Percentiles rank a stretch among this genome's conserved stretches.
phyloP scores from a whole-genome alignment of 1,140 invertebrate species.

The Papilio dardanus region DNA sequence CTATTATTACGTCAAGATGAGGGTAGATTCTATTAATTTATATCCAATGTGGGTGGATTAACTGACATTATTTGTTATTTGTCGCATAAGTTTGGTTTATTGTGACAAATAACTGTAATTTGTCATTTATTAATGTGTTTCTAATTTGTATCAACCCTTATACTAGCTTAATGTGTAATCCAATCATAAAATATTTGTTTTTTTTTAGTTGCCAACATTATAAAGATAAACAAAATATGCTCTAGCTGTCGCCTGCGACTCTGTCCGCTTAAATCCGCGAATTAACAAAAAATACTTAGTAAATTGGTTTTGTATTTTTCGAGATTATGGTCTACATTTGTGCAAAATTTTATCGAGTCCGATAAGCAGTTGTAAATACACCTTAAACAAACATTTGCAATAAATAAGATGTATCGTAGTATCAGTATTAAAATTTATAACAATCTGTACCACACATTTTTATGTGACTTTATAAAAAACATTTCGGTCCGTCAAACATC shows the following conservation, averaged over 20 bases:
- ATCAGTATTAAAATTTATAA: neutral
- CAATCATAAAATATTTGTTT: conserved; percentile 46
- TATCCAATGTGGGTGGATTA: conserved; percentile 80
- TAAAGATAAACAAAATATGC: conserved; percentile 17
- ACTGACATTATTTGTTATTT: conserved; percentile 76
- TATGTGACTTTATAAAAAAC: too few species aligned
- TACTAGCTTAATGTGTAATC: neutral
- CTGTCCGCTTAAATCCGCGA: too few species aligned
- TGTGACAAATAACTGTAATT: conserved; percentile 69
- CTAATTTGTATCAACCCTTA: conserved; percentile 29
- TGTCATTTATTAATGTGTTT: conserved; percentile 54
- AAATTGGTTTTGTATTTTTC: too few species aligned
- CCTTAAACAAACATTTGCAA: too few species aligned
- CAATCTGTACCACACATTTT: neutral
- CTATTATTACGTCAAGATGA: conserved; percentile 76
- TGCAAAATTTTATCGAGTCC: too few species aligned
- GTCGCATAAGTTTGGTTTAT: conserved; percentile 50
- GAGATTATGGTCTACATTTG: too few species aligned
- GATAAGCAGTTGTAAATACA: too few species aligned
- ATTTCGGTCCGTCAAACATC: neutral
- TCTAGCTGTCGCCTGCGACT: too few species aligned
- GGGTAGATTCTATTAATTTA: conserved; percentile 81
- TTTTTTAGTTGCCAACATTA: neutral
- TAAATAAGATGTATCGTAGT: neutral
- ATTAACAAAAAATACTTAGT: too few species aligned